A percentile compares a stretch with the other conserved stretches of the same genome.
phyloP scores from a whole-genome alignment of 2,113 vertebrate species.

The Desmodus rotundus region DNA sequence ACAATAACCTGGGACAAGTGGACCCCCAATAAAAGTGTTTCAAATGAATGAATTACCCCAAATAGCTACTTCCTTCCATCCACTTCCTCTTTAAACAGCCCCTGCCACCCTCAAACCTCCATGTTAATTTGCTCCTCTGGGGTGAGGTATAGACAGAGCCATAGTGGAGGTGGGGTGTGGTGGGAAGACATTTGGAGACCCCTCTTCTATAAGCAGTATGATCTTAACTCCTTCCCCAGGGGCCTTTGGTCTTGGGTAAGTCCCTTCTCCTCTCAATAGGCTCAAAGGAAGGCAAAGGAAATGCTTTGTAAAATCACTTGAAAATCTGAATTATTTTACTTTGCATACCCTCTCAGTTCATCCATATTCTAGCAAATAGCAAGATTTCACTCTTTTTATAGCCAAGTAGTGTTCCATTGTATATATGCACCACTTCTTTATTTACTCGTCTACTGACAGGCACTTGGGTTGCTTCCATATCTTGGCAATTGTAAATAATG shows the following conservation, averaged over 20 bases:
- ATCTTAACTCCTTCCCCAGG: background rate
- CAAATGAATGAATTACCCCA: background rate
- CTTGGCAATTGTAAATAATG: too few relatives aligned
- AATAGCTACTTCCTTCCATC: too few relatives aligned
- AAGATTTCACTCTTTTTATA: background rate
- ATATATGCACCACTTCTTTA: background rate
- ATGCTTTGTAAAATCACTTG: background rate
- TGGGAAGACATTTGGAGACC: background rate
- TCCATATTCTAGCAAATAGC: background rate
- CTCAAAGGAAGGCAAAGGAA: background rate
- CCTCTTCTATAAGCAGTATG: background rate
- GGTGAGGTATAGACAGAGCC: background rate
- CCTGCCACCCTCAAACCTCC: background rate
- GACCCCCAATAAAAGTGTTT: background rate
- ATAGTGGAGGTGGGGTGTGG: background rate
- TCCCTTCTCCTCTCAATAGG: background rate
- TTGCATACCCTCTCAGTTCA: background rate
- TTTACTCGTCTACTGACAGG: too few relatives aligned
- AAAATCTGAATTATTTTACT: background rate
- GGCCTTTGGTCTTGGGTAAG: background rate
- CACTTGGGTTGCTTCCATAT: too few relatives aligned
- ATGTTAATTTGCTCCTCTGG: background rate
- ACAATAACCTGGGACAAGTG: background rate
- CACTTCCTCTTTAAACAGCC: background rate
- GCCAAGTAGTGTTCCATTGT: background rate